Percentiles rank a stretch among this genome's conserved stretches.
Evolutionary conservation across 1,140 invertebrate species (phyloP).

Genomic region (Antheraea mylitta): DNA sequence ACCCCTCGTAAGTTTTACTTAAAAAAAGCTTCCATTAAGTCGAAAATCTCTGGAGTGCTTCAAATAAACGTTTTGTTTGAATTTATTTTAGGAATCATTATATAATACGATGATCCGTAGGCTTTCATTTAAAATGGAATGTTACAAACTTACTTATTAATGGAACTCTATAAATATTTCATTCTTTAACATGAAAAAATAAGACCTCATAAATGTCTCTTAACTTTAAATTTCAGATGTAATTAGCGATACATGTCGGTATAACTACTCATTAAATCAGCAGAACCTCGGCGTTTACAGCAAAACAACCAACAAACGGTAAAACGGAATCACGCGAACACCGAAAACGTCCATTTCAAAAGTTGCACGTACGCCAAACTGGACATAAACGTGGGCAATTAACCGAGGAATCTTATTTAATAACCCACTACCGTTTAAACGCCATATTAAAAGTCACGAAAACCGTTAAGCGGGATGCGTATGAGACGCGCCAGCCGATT

Average conservation of each 20-base stretch:
- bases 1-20: neutral
- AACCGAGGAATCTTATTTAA: constrained; percentile 52
- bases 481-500: constrained; percentile 32
- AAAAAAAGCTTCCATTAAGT: constrained; percentile 1
- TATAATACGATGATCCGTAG: too few relatives aligned
- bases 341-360: constrained; percentile 38
- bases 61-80: too few relatives aligned
- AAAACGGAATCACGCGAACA: constrained; percentile 28
- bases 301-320: constrained; percentile 28
- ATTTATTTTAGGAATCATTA: too few relatives aligned
- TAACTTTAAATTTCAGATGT: constrained; percentile 17
- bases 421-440: constrained; percentile 55
- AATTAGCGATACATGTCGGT: constrained; percentile 17
- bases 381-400: constrained; percentile 48
- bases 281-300: constrained; percentile 24
- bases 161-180: neutral
- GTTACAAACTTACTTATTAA: neutral
- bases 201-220: constrained; percentile 3
- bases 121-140: neutral
- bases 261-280: constrained; percentile 21
- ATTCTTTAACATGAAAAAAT: neutral
- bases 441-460: constrained; percentile 44
- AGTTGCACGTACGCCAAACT: constrained; percentile 34
- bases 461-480: constrained; percentile 51
- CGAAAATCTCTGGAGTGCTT: neutral